Evolutionary conservation across 1,140 invertebrate species (phyloP), one percentile per base, ranked within the genome.

Genomic region (Dryas iulia): DNA sequence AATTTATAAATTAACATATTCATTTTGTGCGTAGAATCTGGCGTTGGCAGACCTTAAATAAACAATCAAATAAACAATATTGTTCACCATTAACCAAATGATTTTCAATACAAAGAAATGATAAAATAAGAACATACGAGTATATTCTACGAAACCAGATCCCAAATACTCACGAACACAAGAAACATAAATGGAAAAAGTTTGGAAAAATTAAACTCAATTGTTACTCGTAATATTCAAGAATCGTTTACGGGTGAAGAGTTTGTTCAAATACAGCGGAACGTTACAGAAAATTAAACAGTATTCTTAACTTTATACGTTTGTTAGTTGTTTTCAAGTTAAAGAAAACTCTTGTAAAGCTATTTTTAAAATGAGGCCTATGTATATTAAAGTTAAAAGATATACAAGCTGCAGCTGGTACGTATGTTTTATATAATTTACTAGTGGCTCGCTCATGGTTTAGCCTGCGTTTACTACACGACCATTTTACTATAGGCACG

Each of bases 321-420:
- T 60, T 60, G n/a, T 18, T 60, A 47, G 24, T 60, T n/a, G 23
- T 33, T 47, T 60, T 18, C 25, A 60, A 60, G 7, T 28, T 47
- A 18, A 21, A 47, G 39, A 47, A 11, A 21, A 47, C 2, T 3
- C 8, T 10, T 47, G 39, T 47, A 47, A 10, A 47, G 18, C 3
- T 1, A 47, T 7, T 47, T 21, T 47, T 47, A 7, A 47, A 47
- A 7, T n/a, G 0, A 47, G 14, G 2, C 14, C 14, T 18, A 47
- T 6, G 6, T 47, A 10, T 39, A 39, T 18, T 18, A 3, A 47
- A n/a, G n/a, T n/a, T n/a, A n/a, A n/a, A n/a, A n/a, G n/a, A n/a
- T n/a, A n/a, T n/a, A n/a, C n/a, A n/a, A n/a, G n/a, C n/a, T n/a
- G n/a, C n/a, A n/a, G n/a, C n/a, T n/a, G n/a, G n/a, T n/a, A n/a